These are phyloP conservation scores for Manis javanica DNA, from an alignment of 2,797 vertebrate species.

Conservation along the genomic window DNA sequence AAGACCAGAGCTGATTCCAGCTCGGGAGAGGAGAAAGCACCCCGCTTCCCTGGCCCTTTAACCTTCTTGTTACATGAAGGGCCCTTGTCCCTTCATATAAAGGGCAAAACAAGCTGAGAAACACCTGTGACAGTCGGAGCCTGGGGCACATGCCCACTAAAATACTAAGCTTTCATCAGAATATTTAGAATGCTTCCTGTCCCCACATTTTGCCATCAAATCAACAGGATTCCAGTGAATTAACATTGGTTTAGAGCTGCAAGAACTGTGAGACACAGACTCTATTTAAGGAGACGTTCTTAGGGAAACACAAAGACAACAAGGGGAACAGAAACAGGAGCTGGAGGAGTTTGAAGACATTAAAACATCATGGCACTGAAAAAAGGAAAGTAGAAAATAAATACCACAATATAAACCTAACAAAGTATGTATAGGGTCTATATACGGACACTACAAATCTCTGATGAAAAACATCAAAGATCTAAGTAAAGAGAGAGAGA, in stretches of 20 bases:
- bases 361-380: background rate
- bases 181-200: background rate
- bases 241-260: no score
- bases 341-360: background rate
- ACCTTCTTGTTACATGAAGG: no score
- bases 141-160: background rate
- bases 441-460: background rate
- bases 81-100: background rate
- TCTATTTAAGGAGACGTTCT: no score
- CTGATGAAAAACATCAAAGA: background rate
- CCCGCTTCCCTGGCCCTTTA: no score
- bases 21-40: no score
- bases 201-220: background rate
- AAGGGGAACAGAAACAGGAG: no score
- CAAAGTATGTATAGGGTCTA: background rate
- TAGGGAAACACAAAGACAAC: no score
- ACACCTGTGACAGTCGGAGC: background rate
- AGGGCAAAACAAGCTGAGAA: no score
- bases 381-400: background rate
- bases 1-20: background rate
- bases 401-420: background rate
- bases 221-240: rapidly evolving
- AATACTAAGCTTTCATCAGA: no score
- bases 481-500: background rate
- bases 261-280: background rate